Conservation (phyloP, 2,797 vertebrate species). For the Sternarchorhynchus goeldii region DNA sequence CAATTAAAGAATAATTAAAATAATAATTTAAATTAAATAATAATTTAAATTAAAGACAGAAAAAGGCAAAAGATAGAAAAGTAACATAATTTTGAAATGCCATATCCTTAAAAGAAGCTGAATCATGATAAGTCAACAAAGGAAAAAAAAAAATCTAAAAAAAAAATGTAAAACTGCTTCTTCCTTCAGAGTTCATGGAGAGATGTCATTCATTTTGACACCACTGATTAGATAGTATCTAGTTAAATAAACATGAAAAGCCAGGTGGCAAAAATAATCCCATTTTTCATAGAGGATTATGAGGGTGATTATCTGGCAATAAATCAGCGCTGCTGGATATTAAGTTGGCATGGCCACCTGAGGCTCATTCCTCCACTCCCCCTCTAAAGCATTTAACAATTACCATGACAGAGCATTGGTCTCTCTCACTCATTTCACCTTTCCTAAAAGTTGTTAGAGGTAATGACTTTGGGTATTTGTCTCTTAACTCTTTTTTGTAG, state of each 20-base stretch:
- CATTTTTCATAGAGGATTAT: conserved; percentile 53
- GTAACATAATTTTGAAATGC: conserved; percentile 5
- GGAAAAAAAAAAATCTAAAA: conserved; percentile 24
- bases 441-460: conserved; percentile 48
- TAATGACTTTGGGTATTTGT: conserved; percentile 56
- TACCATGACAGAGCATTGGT: conserved; percentile 42
- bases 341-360: conserved; percentile 54
- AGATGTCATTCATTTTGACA: conserved; percentile 33
- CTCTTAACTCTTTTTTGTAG: conserved; percentile 46
- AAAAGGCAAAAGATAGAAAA: background rate
- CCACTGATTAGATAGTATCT: conserved; percentile 39
- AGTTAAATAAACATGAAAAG: conserved; percentile 55
- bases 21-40: too few species aligned
- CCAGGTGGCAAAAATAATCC: conserved; percentile 56
- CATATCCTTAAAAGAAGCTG: conserved; percentile 7
- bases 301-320: conserved; percentile 57
- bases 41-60: too few species aligned
- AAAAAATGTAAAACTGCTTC: conserved; percentile 3
- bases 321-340: conserved; percentile 56
- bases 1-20: too few species aligned
- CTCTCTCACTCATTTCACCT: conserved; percentile 35
- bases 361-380: conserved; percentile 33
- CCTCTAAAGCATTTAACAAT: conserved; percentile 30
- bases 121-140: conserved; percentile 13
- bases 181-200: conserved; percentile 30